A percentile compares a stretch with the other conserved stretches of the same genome.
Evolutionary conservation across 2,888 invertebrate genomes (phyloP).

Genomic region (Ochropleura leucogaster): DNA sequence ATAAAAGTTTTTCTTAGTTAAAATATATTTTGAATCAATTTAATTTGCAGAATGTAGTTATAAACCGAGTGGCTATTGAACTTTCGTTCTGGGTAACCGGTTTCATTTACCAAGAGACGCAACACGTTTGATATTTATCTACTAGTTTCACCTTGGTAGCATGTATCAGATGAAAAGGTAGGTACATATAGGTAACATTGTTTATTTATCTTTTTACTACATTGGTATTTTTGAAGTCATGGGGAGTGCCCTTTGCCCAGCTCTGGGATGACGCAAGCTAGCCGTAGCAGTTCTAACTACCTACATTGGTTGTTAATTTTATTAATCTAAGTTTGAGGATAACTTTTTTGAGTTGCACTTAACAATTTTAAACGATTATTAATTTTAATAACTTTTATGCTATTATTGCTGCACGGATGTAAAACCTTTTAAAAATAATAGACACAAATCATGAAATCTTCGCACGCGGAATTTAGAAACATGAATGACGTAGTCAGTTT

Average conservation of each 20-base stretch:
- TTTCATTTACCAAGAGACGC: conserved; percentile 7
- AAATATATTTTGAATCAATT: background rate
- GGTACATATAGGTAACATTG: no score
- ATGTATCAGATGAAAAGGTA: background rate
- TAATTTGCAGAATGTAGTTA: background rate
- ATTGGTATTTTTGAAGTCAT: no score
- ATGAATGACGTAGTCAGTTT: background rate
- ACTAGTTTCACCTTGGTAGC: background rate
- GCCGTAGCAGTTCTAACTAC: no score
- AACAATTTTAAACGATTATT: background rate
- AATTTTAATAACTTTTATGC: background rate
- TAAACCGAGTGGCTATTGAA: conserved; percentile 24
- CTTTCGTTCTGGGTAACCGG: conserved; percentile 26
- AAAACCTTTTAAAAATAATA: background rate
- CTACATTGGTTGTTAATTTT: no score
- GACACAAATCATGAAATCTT: background rate
- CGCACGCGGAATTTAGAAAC: background rate
- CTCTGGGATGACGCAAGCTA: no score
- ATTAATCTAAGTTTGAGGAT: background rate
- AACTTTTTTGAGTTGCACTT: background rate
- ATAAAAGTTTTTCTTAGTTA: background rate
- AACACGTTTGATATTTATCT: background rate
- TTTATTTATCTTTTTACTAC: background rate
- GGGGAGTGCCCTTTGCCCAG: no score
- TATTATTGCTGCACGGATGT: background rate